Percentiles rank a stretch among this genome's conserved stretches.
phyloP scores from a whole-genome alignment of 2,797 vertebrate species.

The Ateles fusciceps region DNA sequence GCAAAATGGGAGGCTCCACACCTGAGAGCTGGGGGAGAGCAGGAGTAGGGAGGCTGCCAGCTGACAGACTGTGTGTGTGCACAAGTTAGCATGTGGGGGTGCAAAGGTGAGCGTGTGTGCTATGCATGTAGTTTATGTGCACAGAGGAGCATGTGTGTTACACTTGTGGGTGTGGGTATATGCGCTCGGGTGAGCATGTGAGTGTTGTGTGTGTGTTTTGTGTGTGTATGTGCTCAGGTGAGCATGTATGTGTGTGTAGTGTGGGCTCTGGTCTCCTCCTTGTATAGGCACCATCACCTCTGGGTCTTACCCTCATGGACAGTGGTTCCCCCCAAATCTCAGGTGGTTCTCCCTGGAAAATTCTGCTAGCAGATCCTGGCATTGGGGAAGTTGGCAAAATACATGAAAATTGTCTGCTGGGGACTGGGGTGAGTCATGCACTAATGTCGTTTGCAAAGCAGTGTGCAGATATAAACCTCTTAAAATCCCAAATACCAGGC shows the following conservation, averaged over 20 bases:
- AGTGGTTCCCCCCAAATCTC: not conserved
- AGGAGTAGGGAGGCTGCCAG: no score
- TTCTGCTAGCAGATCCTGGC: not conserved
- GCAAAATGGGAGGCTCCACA: not conserved
- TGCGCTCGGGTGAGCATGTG: not conserved
- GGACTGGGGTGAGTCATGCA: not conserved
- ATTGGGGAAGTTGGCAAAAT: not conserved
- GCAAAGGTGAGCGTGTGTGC: not conserved
- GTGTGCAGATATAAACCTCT: not conserved
- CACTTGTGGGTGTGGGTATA: not conserved
- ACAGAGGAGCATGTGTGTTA: not conserved
- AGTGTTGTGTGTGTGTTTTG: no score
- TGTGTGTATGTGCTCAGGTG: not conserved
- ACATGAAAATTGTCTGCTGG: not conserved
- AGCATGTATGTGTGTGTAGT: not conserved
- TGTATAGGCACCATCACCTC: rapidly evolving
- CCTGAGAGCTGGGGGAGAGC: not conserved
- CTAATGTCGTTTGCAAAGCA: not conserved
- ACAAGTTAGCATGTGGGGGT: not conserved
- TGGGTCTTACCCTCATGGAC: rapidly evolving
- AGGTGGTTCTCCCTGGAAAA: not conserved
- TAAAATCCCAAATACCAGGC: not conserved
- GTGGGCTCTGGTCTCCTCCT: not conserved
- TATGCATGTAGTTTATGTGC: not conserved
- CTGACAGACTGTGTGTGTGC: not conserved